phyloP scores from a whole-genome alignment of 2,888 invertebrate species.

The Nudaria mundana region DNA sequence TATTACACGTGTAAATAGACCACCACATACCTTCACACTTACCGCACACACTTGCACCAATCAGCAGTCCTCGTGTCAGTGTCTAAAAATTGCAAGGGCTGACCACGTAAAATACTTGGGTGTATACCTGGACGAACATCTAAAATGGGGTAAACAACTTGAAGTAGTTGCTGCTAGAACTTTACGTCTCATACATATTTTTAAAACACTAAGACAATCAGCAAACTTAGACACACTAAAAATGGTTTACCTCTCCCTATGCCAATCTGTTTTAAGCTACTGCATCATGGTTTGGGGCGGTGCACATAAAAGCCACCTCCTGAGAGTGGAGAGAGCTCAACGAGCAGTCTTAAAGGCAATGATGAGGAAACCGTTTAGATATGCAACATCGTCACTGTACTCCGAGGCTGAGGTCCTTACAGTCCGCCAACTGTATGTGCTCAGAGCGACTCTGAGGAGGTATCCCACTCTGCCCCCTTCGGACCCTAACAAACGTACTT shows the following conservation, averaged over 20 bases:
- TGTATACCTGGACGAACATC: background rate
- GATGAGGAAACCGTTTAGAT: background rate
- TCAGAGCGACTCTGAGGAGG: background rate
- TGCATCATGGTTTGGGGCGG: background rate
- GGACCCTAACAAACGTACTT: too few species aligned
- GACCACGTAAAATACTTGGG: background rate
- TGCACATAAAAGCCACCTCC: background rate
- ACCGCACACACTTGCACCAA: background rate
- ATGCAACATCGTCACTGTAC: background rate
- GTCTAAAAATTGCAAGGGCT: background rate
- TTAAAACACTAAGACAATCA: background rate
- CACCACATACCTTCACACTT: background rate
- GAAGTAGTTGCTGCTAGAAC: too few species aligned
- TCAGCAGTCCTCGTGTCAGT: background rate
- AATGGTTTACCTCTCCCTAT: background rate
- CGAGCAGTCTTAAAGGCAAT: background rate
- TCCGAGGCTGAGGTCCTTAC: background rate
- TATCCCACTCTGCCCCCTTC: too few species aligned
- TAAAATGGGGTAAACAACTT: too few species aligned
- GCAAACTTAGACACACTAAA: background rate
- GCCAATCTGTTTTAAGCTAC: background rate
- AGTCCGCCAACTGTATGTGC: background rate
- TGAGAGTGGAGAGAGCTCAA: background rate
- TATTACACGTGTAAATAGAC: background rate
- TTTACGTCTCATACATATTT: too few species aligned